Conservation (phyloP, 2,797 vertebrate genomes). For the Tokudaia muenninki region DNA sequence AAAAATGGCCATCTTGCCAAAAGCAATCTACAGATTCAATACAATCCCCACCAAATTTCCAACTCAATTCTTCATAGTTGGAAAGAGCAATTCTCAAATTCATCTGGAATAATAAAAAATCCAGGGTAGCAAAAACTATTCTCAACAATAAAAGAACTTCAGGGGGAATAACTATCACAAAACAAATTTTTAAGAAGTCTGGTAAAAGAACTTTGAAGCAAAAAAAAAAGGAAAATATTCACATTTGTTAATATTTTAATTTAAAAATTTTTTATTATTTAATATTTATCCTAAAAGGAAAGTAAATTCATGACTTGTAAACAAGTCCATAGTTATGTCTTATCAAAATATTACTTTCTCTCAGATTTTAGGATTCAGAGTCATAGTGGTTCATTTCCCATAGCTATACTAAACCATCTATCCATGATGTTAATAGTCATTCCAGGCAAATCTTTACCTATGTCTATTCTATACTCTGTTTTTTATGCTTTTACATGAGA, state of each 20-base stretch:
- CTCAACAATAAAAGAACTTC: too few relatives aligned
- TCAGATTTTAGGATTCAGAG: slow-evolving; percentile 37
- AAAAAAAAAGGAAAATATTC: slow-evolving; percentile 31
- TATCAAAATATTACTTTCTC: slow-evolving; percentile 30
- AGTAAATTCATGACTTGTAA: slow-evolving; percentile 22
- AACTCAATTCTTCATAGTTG: too few relatives aligned
- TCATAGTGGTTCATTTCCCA: neutral
- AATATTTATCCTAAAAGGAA: slow-evolving; percentile 41
- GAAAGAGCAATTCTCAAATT: too few relatives aligned
- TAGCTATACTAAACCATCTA: neutral
- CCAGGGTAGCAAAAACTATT: too few relatives aligned
- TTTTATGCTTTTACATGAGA: slow-evolving; percentile 27
- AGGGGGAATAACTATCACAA: neutral
- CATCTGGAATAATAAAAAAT: too few relatives aligned
- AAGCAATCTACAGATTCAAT: too few relatives aligned
- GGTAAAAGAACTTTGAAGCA: neutral
- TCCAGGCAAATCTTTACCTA: neutral
- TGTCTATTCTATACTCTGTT: neutral
- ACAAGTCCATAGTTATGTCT: slow-evolving; percentile 13
- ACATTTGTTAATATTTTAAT: slow-evolving; percentile 41
- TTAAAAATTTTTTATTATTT: slow-evolving; percentile 52
- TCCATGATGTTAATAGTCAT: neutral
- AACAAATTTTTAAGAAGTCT: neutral
- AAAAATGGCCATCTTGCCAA: too few relatives aligned
- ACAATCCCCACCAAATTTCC: too few relatives aligned